Evolutionary conservation across 2,888 invertebrate genomes (phyloP).

Genomic region (Limenitis camilla): DNA sequence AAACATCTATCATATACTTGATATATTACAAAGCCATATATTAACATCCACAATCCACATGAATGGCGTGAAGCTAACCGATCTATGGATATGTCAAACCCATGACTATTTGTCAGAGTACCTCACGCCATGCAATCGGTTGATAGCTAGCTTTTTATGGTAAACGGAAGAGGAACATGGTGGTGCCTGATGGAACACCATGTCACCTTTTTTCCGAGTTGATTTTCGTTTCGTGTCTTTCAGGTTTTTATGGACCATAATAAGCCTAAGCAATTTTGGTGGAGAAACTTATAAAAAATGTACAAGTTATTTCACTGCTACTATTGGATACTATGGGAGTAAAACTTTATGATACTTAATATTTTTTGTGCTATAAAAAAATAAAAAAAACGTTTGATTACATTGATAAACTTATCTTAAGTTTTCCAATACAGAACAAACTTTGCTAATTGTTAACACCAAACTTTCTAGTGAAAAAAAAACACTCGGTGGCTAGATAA

Average conservation of each 20-base stretch:
- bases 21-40: neutral
- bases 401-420: too few relatives aligned
- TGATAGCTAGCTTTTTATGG: conserved; percentile 23
- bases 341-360: too few relatives aligned
- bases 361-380: too few relatives aligned
- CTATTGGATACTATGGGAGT: too few relatives aligned
- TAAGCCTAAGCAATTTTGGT: neutral
- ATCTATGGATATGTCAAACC: conserved; percentile 30
- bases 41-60: neutral
- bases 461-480: too few relatives aligned
- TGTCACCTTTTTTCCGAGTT: conserved; percentile 18
- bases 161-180: conserved; percentile 18
- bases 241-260: conserved; percentile 1
- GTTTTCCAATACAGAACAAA: too few relatives aligned
- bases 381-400: too few relatives aligned
- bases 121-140: conserved; percentile 28
- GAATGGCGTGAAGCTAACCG: conserved; percentile 31
- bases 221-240: conserved; percentile 10
- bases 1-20: too few relatives aligned
- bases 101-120: conserved; percentile 27
- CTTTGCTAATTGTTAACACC: too few relatives aligned
- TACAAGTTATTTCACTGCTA: too few relatives aligned
- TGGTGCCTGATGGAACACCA: conserved; percentile 22
- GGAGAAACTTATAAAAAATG: too few relatives aligned
- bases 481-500: too few relatives aligned